Conservation (phyloP, 2,113 vertebrate species). For the Zeus faber region DNA sequence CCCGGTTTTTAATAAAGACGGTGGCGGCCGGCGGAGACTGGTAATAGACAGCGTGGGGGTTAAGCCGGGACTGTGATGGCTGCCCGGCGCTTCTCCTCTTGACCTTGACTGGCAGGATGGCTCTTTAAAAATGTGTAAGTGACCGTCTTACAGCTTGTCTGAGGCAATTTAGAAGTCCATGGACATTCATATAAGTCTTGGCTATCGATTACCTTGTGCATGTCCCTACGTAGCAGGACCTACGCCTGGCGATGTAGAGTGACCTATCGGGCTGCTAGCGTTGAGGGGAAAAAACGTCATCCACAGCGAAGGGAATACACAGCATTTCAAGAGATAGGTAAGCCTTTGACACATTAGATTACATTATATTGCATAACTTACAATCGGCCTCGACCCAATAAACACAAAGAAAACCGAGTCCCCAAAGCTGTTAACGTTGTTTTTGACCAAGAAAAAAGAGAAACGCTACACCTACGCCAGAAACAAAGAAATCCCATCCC, state of each 20-base stretch:
- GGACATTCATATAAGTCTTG: slow-evolving; percentile 63
- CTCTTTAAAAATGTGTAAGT: slow-evolving; percentile 72
- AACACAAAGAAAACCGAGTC: no score
- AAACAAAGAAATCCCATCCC: slow-evolving; percentile 28
- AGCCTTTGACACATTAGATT: no score
- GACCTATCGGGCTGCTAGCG: no score
- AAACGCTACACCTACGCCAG: slow-evolving; percentile 14
- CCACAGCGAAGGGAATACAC: no score
- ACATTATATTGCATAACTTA: no score
- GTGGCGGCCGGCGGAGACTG: slow-evolving; percentile 32
- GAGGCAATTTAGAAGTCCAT: slow-evolving; percentile 64
- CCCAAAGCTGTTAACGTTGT: no score
- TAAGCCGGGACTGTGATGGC: slow-evolving; percentile 41
- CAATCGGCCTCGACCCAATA: no score
- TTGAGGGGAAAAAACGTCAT: no score
- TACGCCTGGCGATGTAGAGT: no score
- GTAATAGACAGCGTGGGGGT: slow-evolving; percentile 63
- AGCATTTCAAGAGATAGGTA: no score
- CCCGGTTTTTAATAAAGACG: slow-evolving; percentile 66
- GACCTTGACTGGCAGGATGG: slow-evolving; percentile 70
- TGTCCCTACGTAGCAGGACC: no score
- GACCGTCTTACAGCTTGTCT: slow-evolving; percentile 63
- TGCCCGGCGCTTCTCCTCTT: slow-evolving; percentile 49
- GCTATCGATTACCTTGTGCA: slow-evolving; percentile 63
- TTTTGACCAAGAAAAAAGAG: slow-evolving; percentile 26